A percentile compares a stretch with the other conserved stretches of the same genome.
Evolutionary conservation across 2,888 invertebrate genomes (phyloP).

Genomic region (Sesia bembeciformis): DNA sequence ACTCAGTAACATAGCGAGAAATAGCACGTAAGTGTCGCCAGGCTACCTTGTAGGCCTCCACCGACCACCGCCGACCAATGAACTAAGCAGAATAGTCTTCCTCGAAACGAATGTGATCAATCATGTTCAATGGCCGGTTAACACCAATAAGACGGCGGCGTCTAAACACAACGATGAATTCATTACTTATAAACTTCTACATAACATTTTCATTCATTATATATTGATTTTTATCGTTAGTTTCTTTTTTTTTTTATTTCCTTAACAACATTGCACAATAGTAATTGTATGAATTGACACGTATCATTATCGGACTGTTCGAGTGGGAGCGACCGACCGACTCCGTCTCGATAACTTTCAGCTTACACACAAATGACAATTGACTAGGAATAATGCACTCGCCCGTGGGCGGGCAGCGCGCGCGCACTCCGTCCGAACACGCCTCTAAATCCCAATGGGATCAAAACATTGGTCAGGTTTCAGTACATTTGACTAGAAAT

Average conservation of each 20-base stretch:
- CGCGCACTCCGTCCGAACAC: conserved; percentile 33
- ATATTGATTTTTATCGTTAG: conserved; percentile 56
- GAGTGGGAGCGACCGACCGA: conserved; percentile 13
- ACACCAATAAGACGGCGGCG: conserved; percentile 30
- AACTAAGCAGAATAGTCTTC: no score
- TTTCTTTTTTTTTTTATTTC: conserved; percentile 47
- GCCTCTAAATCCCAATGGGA: conserved; percentile 41
- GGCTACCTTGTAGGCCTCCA: background rate
- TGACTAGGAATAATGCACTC: conserved; percentile 67
- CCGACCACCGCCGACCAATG: no score
- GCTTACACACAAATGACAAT: conserved; percentile 67
- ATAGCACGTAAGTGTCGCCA: background rate
- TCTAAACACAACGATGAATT: conserved; percentile 40
- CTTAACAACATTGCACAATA: conserved; percentile 68
- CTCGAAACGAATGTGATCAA: background rate
- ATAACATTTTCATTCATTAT: conserved; percentile 37
- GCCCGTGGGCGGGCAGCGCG: conserved; percentile 17
- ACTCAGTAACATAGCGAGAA: no score
- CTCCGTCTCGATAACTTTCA: conserved; percentile 22
- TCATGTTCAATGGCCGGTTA: background rate
- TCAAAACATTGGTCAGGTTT: conserved; percentile 61
- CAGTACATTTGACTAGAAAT: conserved; percentile 66
- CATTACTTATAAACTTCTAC: conserved; percentile 61
- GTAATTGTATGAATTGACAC: conserved; percentile 72
- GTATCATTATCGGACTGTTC: conserved; percentile 37